Percentiles rank a stretch among this genome's conserved stretches.
Evolutionary conservation across 2,888 invertebrate species (phyloP).

Genomic region (Mesorhabditis spiculigera): DNA sequence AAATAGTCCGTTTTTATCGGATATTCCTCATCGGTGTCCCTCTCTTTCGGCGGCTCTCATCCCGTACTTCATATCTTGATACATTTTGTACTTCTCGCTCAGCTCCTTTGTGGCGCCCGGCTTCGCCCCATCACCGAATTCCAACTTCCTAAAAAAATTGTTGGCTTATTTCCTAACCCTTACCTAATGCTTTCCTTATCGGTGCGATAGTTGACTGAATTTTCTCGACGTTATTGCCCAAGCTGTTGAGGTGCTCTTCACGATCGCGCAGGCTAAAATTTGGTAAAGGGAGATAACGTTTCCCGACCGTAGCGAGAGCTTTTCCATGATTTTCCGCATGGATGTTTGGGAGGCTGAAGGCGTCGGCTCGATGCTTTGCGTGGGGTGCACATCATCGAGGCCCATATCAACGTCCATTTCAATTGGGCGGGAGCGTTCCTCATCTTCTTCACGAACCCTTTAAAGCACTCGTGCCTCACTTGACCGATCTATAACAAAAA

Average conservation of each 20-base stretch:
- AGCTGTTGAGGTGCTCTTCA: constrained; percentile 66
- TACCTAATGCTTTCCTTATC: no score
- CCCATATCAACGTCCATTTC: constrained; percentile 49
- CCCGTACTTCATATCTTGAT: constrained; percentile 79
- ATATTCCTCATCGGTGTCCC: constrained; percentile 32
- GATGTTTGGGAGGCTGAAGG: constrained; percentile 24
- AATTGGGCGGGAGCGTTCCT: constrained; percentile 14
- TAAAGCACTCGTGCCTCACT: constrained; percentile 8
- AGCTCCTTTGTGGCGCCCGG: constrained; percentile 65
- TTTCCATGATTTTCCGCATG: constrained; percentile 31
- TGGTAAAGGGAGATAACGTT: constrained; percentile 9
- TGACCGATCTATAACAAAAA: constrained; percentile 11
- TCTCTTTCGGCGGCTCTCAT: constrained; percentile 48
- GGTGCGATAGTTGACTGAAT: constrained; percentile 62
- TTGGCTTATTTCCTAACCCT: not conserved
- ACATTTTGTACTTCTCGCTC: constrained; percentile 82
- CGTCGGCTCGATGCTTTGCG: not conserved
- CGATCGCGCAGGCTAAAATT: constrained; percentile 66
- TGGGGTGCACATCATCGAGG: constrained; percentile 18
- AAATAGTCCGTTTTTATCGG: no score
- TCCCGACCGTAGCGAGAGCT: constrained; percentile 24
- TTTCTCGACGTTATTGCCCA: constrained; percentile 65
- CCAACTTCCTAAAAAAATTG: constrained; percentile 58
- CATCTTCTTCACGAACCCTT: not conserved
- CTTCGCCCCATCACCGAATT: constrained; percentile 62